phyloP scores from a whole-genome alignment of 2,113 vertebrate species.

The Dinomys branickii region DNA sequence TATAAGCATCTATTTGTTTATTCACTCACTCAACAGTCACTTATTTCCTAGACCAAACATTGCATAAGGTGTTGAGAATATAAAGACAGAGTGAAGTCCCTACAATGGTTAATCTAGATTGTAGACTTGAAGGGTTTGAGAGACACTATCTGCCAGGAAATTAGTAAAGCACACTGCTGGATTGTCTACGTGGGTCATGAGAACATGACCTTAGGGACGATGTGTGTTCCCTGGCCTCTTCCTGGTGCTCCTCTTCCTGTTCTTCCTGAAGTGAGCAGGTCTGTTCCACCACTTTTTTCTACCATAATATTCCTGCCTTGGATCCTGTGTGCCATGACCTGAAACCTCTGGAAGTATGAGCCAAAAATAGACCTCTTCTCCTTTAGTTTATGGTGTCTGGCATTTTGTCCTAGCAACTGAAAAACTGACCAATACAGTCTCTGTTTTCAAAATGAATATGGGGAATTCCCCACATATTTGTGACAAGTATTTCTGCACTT shows the following conservation, averaged over 20 bases:
- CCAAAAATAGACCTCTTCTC: neutral
- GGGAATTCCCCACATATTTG: neutral
- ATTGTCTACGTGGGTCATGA: neutral
- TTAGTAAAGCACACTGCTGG: neutral
- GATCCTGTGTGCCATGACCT: neutral
- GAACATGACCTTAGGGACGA: neutral
- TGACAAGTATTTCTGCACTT: neutral
- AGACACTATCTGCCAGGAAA: neutral
- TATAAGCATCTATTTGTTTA: constrained; percentile 14
- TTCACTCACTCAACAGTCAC: neutral
- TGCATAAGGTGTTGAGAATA: neutral
- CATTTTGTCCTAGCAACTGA: neutral
- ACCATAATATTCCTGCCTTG: neutral
- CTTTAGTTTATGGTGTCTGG: neutral
- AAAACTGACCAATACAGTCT: neutral
- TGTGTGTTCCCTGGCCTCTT: neutral
- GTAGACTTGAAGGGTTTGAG: neutral
- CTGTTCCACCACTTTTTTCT: neutral
- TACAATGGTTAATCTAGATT: neutral
- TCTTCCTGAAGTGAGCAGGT: neutral
- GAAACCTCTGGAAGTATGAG: neutral
- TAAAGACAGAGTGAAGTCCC: neutral
- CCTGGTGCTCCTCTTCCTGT: neutral
- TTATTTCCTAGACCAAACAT: neutral
- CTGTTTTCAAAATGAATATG: neutral